A percentile compares a stretch with the other conserved stretches of the same genome.
These are phyloP conservation scores for Lerista edwardsae DNA, from an alignment of 2,797 vertebrate genomes.

Conservation along the genomic window DNA sequence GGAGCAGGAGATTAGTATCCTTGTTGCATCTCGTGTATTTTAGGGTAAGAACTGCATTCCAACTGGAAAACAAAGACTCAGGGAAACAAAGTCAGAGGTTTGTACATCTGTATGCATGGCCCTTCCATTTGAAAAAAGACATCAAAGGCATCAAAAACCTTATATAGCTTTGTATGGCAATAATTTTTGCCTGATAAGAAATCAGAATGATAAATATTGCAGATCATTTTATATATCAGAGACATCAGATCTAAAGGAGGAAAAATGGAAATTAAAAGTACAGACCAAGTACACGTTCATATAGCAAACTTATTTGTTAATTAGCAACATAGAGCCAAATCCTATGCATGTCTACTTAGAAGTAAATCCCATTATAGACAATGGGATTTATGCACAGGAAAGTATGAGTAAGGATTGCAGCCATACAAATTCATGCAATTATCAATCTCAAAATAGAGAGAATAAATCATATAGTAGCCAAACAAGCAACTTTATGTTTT, in stretches of 20 bases:
- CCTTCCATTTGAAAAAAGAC: neutral
- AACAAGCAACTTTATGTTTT: neutral
- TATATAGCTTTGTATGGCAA: slow-evolving; percentile 55
- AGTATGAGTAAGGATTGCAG: no score
- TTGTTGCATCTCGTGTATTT: neutral
- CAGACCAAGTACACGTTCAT: neutral
- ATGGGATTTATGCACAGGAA: no score
- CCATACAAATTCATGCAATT: neutral
- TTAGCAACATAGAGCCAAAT: neutral
- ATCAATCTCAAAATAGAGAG: neutral
- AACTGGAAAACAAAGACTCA: slow-evolving; percentile 12
- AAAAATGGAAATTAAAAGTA: neutral
- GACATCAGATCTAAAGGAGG: neutral
- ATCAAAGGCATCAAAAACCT: slow-evolving; percentile 37
- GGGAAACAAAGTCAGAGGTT: slow-evolving; percentile 4
- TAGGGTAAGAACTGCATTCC: slow-evolving; percentile 19
- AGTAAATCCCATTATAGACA: no score
- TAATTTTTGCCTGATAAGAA: slow-evolving; percentile 46
- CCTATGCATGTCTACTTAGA: no score
- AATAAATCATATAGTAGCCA: neutral
- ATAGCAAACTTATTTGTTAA: neutral
- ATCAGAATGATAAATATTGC: slow-evolving; percentile 41
- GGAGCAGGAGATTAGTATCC: neutral
- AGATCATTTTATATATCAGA: neutral
- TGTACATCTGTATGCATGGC: neutral